Conservation (phyloP, 2,797 vertebrate genomes). For the Harpagifer antarcticus region DNA sequence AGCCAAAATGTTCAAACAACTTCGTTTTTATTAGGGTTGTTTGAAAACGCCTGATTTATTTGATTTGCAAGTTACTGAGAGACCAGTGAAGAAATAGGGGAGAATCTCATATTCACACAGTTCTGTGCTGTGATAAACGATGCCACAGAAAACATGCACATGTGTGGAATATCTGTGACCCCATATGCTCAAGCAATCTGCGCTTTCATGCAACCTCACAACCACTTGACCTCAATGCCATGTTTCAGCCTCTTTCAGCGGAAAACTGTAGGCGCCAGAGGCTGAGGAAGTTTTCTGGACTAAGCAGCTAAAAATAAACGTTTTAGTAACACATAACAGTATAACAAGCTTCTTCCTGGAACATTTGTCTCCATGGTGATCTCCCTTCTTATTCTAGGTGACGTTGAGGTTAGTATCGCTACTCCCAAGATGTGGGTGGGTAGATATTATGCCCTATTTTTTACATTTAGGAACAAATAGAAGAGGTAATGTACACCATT, state of each 20-base stretch:
- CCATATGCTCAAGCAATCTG: too few relatives aligned
- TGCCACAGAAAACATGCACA: neutral
- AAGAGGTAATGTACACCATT: neutral
- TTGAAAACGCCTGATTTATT: slow-evolving; percentile 22
- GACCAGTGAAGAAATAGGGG: neutral
- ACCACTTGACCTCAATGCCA: too few relatives aligned
- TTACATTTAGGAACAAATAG: neutral
- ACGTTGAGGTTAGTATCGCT: slow-evolving; percentile 18
- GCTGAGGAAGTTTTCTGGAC: too few relatives aligned
- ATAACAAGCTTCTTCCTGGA: slow-evolving; percentile 14
- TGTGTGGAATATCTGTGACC: too few relatives aligned
- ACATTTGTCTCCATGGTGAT: slow-evolving; percentile 49
- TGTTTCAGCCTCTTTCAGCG: too few relatives aligned
- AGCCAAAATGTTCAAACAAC: neutral
- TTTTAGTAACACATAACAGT: slow-evolving; percentile 22
- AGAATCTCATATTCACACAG: neutral
- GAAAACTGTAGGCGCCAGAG: too few relatives aligned
- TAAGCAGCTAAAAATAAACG: neutral
- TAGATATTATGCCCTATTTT: slow-evolving; percentile 6
- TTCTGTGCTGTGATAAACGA: slow-evolving; percentile 2
- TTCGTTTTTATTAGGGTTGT: slow-evolving; percentile 14
- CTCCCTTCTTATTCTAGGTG: slow-evolving; percentile 15
- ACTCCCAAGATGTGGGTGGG: neutral
- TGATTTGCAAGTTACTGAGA: slow-evolving; percentile 1
- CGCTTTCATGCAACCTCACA: too few relatives aligned